Conservation (phyloP, 2,888 invertebrate species). For the Ryuthela nishihirai region DNA sequence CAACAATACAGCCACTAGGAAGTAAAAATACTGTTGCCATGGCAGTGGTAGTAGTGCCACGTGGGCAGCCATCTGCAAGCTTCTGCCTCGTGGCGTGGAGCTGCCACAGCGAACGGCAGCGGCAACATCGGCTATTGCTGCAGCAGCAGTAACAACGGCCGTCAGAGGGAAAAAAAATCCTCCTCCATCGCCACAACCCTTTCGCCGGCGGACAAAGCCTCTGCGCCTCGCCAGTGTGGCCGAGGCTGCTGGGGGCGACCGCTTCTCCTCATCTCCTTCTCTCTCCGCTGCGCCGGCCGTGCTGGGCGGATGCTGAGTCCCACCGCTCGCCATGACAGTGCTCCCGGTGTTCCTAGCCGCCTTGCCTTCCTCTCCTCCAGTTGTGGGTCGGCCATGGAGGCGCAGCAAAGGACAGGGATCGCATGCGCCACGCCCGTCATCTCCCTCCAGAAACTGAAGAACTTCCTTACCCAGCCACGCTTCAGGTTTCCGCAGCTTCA, state of each 20-base stretch:
- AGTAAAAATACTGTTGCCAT: slow-evolving; percentile 31
- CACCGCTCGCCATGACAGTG: slow-evolving; percentile 36
- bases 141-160: not conserved
- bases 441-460: slow-evolving; percentile 43
- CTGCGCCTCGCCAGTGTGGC: too few species aligned
- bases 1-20: too few species aligned
- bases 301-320: slow-evolving; percentile 30
- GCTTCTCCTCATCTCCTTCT: slow-evolving; percentile 5
- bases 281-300: slow-evolving; percentile 12
- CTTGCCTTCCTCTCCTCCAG: slow-evolving; percentile 22
- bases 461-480: slow-evolving; percentile 43
- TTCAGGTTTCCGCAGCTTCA: slow-evolving; percentile 40
- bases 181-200: too few species aligned
- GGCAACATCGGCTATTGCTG: not conserved
- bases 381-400: slow-evolving; percentile 28
- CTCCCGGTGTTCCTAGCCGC: slow-evolving; percentile 26
- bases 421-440: slow-evolving; percentile 43
- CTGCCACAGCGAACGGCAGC: slow-evolving; percentile 4
- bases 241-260: not conserved
- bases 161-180: not conserved
- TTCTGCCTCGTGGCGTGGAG: slow-evolving; percentile 16
- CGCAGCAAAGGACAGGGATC: slow-evolving; percentile 21
- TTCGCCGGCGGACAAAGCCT: too few species aligned
- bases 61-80: not conserved
- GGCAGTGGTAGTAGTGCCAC: slow-evolving; percentile 20